Evolutionary conservation across 2,888 invertebrate species (phyloP), one percentile per base, ranked within the genome.

Genomic region (Chrysolina americana): DNA sequence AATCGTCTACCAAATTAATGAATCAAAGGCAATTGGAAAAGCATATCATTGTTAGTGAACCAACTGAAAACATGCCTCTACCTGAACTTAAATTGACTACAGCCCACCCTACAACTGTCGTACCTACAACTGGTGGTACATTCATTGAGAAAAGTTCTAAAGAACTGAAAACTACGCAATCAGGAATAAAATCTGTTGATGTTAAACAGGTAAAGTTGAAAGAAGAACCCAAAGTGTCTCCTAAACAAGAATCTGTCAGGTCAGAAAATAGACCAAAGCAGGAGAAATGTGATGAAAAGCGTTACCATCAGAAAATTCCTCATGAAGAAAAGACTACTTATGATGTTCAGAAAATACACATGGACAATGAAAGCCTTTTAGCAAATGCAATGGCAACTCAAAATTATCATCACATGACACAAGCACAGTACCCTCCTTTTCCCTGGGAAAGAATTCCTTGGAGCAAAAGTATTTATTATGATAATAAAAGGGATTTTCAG

Each of bases 311-410:
- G 68, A 80, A 81, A 65, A 62, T 80, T 2, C 28, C 65, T 13
- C 82, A 81, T 65, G 82, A 85, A 59, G 84, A 84, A 65, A 86
- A 86, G 75, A 79, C 80, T 8, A 76, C 80, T 6, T 86, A 85
- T 70, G 84, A 86, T 23, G 79, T 85, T 15, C 85, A 85, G 15
- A 87, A 86, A 76, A 83, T 85, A 64, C 82, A 85, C 53, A 81
- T 85, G 79, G 87, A 87, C 66, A 85, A 81, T 79, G 90, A 90
- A 77, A 90, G 90, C 74, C 81, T 91, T 41, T 87, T 91, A 17
- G 89, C 91, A 0, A 91, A 91, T 82, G 89, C 92, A 0, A 93
- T 93, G 86, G 92, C 93, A 81, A 90, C 93, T 68, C 92, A 93
- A 70, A 83, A 83, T 1, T 93, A 93, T 83, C 93, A 93, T 82